Percentiles rank a stretch among this genome's conserved stretches.
Evolutionary conservation across 2,113 vertebrate genomes (phyloP).

Genomic region (Corythornis madagascariensis): DNA sequence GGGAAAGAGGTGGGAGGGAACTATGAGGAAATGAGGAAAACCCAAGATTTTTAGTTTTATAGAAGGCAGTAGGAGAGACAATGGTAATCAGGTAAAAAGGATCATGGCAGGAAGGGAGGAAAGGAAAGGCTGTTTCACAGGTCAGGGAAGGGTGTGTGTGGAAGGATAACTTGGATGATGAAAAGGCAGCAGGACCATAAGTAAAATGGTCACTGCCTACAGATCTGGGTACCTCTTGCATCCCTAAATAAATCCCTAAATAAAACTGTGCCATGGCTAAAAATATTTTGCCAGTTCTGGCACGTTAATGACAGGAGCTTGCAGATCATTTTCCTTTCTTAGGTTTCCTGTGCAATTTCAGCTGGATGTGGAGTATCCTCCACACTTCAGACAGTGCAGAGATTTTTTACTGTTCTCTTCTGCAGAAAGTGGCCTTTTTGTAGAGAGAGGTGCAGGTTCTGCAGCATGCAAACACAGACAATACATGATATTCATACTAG

Average conservation of each 20-base stretch:
- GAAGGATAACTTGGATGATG: not conserved
- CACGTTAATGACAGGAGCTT: slow-evolving; percentile 15
- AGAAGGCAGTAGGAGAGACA: not conserved
- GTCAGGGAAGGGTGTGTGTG: slow-evolving; percentile 4
- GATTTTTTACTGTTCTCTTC: not conserved
- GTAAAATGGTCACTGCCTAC: slow-evolving; percentile 3
- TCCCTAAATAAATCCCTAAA: slow-evolving; percentile 38
- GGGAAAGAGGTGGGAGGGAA: not conserved
- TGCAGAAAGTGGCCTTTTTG: not conserved
- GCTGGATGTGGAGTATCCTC: not conserved
- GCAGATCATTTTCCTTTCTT: slow-evolving; percentile 2
- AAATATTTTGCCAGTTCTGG: slow-evolving; percentile 11
- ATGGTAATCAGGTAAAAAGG: not conserved
- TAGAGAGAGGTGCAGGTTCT: not conserved
- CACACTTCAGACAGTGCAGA: not conserved
- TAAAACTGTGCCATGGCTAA: slow-evolving; percentile 10
- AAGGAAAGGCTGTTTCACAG: not conserved
- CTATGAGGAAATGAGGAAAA: not conserved
- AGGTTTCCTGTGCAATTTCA: not conserved
- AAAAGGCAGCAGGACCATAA: not conserved
- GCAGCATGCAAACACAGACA: not conserved
- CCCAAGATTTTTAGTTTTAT: not conserved
- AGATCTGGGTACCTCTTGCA: slow-evolving; percentile 2
- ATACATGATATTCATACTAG: not conserved
- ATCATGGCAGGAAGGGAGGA: not conserved